Conservation (phyloP, 1,140 invertebrate genomes). For the Cephus cinctus region DNA sequence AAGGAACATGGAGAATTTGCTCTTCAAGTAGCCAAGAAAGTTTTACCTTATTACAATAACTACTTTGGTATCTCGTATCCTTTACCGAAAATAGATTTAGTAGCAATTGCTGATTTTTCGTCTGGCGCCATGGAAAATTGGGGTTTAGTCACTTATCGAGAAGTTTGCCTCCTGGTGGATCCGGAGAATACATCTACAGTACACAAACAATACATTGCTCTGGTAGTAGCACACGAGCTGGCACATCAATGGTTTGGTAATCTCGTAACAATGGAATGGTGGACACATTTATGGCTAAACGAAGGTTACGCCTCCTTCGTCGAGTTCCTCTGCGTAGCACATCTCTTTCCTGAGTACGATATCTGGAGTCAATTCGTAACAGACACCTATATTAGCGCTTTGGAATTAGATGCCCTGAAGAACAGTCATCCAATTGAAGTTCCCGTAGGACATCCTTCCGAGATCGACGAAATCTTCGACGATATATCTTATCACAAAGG, state of each 20-base stretch:
- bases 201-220: slow-evolving; percentile 82
- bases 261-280: slow-evolving; percentile 91
- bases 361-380: slow-evolving; percentile 93
- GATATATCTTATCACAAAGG: slow-evolving; percentile 94
- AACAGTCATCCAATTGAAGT: slow-evolving; percentile 92
- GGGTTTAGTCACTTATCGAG: slow-evolving; percentile 83
- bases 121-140: slow-evolving; percentile 97
- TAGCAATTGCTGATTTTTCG: slow-evolving; percentile 92
- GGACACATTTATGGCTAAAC: slow-evolving; percentile 85
- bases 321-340: slow-evolving; percentile 83
- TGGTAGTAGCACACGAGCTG: slow-evolving; percentile 85
- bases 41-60: slow-evolving; percentile 89
- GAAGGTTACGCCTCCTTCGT: slow-evolving; percentile 92
- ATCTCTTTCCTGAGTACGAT: slow-evolving; percentile 88
- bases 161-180: slow-evolving; percentile 82
- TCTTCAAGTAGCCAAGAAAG: slow-evolving; percentile 80
- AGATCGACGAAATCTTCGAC: slow-evolving; percentile 96
- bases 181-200: slow-evolving; percentile 79
- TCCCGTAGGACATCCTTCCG: slow-evolving; percentile 82
- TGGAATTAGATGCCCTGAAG: slow-evolving; percentile 86
- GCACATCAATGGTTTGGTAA: slow-evolving; percentile 91
- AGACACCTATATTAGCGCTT: slow-evolving; percentile 76
- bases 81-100: slow-evolving; percentile 92
- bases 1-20: slow-evolving; percentile 91
- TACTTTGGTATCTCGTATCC: slow-evolving; percentile 96